Evolutionary conservation across 2,797 vertebrate species (phyloP).

Genomic region (Furcifer pardalis): DNA sequence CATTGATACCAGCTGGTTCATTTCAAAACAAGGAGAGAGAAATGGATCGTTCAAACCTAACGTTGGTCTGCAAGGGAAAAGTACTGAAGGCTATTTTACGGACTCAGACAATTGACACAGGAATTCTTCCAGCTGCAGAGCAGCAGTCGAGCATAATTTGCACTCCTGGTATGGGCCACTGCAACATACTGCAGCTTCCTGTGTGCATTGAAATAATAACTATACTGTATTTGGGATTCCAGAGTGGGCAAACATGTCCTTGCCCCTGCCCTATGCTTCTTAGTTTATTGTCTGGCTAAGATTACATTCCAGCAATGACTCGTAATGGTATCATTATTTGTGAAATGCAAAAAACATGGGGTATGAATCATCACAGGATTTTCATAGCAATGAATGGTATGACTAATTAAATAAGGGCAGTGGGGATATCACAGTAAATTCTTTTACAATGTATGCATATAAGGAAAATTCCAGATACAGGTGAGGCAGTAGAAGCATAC

Average conservation of each 20-base stretch:
- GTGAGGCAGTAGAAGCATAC: neutral
- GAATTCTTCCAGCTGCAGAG: neutral
- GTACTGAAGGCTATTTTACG: fast-evolving
- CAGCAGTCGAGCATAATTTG: no score
- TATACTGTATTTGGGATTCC: no score
- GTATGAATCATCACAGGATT: slow-evolving; percentile 17
- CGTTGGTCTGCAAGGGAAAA: neutral
- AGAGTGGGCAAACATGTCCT: no score
- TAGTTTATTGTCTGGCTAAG: fast-evolving
- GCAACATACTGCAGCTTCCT: no score
- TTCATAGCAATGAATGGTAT: slow-evolving; percentile 17
- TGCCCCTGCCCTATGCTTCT: neutral
- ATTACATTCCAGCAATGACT: slow-evolving; percentile 18
- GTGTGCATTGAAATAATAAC: no score
- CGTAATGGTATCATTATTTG: fast-evolving
- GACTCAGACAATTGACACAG: neutral
- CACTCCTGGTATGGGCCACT: no score
- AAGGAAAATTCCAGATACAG: neutral
- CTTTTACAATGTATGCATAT: neutral
- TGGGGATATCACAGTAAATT: fast-evolving
- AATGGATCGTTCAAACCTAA: neutral
- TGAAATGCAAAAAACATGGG: neutral
- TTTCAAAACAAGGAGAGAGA: neutral
- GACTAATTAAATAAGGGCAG: neutral
- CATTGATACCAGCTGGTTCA: neutral